Percentiles rank a stretch among this genome's conserved stretches.
Evolutionary conservation across 2,888 invertebrate species (phyloP).

Genomic region (Pseudoips prasinana): DNA sequence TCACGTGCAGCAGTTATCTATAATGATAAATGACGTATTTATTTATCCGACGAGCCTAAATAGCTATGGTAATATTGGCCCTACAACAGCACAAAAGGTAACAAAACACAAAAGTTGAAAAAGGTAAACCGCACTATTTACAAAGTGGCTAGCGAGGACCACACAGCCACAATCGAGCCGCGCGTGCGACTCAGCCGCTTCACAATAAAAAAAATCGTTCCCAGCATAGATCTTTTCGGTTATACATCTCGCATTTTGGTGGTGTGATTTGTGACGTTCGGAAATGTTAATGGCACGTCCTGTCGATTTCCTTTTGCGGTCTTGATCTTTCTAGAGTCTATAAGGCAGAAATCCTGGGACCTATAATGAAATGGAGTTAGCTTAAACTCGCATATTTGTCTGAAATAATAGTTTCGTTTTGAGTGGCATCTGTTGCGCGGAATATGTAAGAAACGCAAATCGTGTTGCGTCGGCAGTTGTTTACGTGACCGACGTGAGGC

Average conservation of each 20-base stretch:
- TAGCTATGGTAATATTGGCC: conserved; percentile 82
- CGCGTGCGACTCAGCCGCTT: conserved; percentile 77
- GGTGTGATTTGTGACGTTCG: conserved; percentile 81
- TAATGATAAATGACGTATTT: conserved; percentile 82
- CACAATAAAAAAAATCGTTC: conserved; percentile 72
- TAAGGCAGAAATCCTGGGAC: conserved; percentile 3
- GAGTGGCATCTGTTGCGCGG: conserved; percentile 33
- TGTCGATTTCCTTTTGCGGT: conserved; percentile 58
- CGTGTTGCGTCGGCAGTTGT: conserved; percentile 53
- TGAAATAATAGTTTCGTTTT: not conserved
- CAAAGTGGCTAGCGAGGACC: conserved; percentile 82
- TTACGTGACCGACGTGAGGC: conserved; percentile 54
- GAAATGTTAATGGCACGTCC: conserved; percentile 75
- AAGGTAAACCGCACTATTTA: conserved; percentile 83
- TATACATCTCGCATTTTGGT: conserved; percentile 79
- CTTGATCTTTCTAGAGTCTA: conserved; percentile 27
- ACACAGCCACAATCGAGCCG: conserved; percentile 81
- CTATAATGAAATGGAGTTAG: not conserved
- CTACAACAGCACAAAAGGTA: conserved; percentile 82
- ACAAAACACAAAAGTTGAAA: conserved; percentile 83
- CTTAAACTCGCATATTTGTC: not conserved
- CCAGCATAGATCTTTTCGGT: conserved; percentile 77
- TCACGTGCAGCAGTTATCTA: conserved; percentile 78
- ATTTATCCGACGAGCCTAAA: conserved; percentile 81
- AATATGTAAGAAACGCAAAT: conserved; percentile 65